phyloP scores from a whole-genome alignment of 2,888 invertebrate species.

The Noctua fimbriata region DNA sequence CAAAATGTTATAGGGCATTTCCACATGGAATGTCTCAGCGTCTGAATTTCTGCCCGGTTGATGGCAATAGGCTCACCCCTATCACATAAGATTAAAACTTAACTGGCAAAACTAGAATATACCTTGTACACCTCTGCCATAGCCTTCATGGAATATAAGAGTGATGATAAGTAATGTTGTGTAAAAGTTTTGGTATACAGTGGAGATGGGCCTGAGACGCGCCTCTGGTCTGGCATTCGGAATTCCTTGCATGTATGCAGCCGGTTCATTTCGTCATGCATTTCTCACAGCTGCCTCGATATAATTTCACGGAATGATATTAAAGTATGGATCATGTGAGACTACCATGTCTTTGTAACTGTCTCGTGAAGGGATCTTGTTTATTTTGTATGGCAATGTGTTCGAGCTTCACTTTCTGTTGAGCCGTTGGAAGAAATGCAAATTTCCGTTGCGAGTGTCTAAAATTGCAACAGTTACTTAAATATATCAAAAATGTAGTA shows the following conservation, averaged over 20 bases:
- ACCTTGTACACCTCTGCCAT: background rate
- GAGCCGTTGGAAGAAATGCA: background rate
- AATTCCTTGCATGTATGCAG: slow-evolving; percentile 34
- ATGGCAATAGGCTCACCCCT: background rate
- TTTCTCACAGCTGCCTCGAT: slow-evolving; percentile 48
- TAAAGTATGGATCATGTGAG: slow-evolving; percentile 24
- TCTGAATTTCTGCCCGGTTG: background rate
- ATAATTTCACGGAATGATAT: slow-evolving; percentile 55
- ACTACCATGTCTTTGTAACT: slow-evolving; percentile 36
- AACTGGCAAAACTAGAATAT: background rate
- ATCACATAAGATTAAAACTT: background rate
- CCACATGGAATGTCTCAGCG: background rate
- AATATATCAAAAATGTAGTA: background rate
- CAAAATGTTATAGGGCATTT: background rate
- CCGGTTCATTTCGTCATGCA: slow-evolving; percentile 60
- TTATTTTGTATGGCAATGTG: background rate
- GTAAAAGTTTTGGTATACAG: background rate
- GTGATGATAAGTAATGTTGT: background rate
- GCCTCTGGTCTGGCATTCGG: slow-evolving; percentile 11
- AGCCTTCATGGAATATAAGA: background rate
- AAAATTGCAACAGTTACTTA: background rate
- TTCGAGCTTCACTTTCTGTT: background rate
- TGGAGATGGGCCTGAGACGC: background rate
- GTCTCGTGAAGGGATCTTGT: slow-evolving; percentile 8
- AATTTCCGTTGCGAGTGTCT: background rate